Base-by-base conservation (phyloP, 1,140 invertebrate species). In the Drosophila tropicalis region DNA sequence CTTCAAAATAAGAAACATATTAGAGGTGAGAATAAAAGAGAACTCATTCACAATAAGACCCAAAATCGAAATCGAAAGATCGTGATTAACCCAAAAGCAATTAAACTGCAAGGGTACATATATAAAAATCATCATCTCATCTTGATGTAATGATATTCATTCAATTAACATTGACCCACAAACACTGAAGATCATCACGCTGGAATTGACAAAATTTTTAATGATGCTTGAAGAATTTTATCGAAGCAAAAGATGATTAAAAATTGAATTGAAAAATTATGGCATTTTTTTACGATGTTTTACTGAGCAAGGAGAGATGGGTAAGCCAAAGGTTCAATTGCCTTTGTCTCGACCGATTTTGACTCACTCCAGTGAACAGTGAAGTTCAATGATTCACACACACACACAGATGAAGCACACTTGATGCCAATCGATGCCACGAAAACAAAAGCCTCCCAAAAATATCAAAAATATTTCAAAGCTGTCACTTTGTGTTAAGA, bases 371-470 rank as follows among this genome's bases (percentile, higher is more conserved):
- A 29, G 3, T 9, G 7, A 22, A 15, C 19, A 36, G 29, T 29
- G 55, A 63, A 54, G 56, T 61, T 62, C 56, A 67, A 64, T 74
- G 70, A 67, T 62, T 73, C 72, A 73, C 13, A 29, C 13, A 47
- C 13, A 47, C 9, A 47, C 32, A 41, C 22, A 62, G 4, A 73
- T 67, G 62, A 74, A 67, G 63, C 44, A 22, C 44, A 22, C 44
- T 19, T 44, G 6, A 44, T 44, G 41, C 15, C 44, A 47, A 47
- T 17, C 41, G 41, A 47, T 47, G 6, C 15, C 4, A 29, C 25
- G 25, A 29, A 47, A n/a, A 15, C n/a, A 15, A 44, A 44, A 17
- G 15, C 7, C 15, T 17, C 7, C 41, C 3, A 29, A 29, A 51
- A 22, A 51, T 51, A 51, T 51, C 44, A 51, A 6, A 22, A 22